Conservation (phyloP, 2,113 vertebrate species). For the Cottus gobio region DNA sequence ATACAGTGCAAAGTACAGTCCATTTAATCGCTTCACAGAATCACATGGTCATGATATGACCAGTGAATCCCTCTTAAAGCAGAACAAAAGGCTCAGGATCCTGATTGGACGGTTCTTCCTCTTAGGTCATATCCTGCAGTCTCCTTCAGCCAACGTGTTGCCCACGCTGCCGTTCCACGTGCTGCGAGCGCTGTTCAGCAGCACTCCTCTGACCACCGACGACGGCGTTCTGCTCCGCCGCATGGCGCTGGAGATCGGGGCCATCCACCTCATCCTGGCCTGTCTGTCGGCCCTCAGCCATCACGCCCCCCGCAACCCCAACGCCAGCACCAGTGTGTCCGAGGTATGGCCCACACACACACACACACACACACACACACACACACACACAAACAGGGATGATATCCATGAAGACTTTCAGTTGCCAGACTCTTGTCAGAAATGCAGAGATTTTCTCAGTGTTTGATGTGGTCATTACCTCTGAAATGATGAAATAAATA, state of each 20-base stretch:
- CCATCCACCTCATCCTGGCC: conserved; percentile 96
- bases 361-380: not conserved
- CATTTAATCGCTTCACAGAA: not conserved
- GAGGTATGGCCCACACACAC: conserved; percentile 84
- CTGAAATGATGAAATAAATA: too few relatives aligned
- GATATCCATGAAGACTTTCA: not conserved
- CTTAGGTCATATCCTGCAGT: conserved; percentile 96
- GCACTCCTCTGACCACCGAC: conserved; percentile 94
- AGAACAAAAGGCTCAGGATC: not conserved
- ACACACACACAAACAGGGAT: not conserved
- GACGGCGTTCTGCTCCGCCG: conserved; percentile 94
- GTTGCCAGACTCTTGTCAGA: too few relatives aligned
- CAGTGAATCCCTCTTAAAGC: not conserved
- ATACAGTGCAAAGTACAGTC: too few relatives aligned
- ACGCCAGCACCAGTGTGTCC: conserved; percentile 86
- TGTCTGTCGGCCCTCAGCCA: conserved; percentile 98
- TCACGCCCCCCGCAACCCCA: conserved; percentile 94
- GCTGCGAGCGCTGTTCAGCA: conserved; percentile 92
- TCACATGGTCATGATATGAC: not conserved
- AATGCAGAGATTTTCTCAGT: not conserved
- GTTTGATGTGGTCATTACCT: not conserved
- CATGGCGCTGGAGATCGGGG: conserved; percentile 98
- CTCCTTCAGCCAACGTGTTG: conserved; percentile 96
- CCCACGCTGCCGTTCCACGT: conserved; percentile 98
- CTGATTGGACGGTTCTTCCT: not conserved